Evolutionary conservation across 2,797 vertebrate species (phyloP), one percentile per base, ranked within the genome.

Genomic region (Lutjanus campechanus): DNA sequence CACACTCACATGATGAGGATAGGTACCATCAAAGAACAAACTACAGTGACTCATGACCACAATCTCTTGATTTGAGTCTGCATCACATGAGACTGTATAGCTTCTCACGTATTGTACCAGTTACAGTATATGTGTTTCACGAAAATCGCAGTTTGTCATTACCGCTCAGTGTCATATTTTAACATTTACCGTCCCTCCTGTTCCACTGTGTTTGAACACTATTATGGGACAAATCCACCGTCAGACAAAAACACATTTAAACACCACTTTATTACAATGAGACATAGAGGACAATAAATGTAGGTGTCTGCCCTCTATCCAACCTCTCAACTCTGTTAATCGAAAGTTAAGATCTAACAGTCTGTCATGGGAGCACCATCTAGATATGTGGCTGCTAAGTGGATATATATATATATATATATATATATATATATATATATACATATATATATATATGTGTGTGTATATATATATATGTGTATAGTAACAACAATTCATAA

Each of bases 11-110:
- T 92, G 88, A 92, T 59, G 69, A 85, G 69, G 54, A 87, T n/a
- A 73, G 56, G 85, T 80, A 83, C 49, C 68, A 85, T 92, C 85
- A 91, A 91, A 93, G 81, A 82, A 54, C 12, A 51, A 79, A 83
- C 73, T 41, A 56, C 59, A 64, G 40, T 94, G 93, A 94, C 78
- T 93, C 92, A 91, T 22, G 4, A 89, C 92, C 91, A 83, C 92
- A 90, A 46, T 68, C 66, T 88, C 81, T 85, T 73, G 68, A 85
- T 79, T 82, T 85, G 63, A 85, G 43, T 79, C 12, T 72, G 19
- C 58, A 22, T 85, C 62, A 73, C 72, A 85, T 77, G 61, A 74
- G 50, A 55, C 55, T 41, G 20, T 59, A 63, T 5, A 69, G 17
- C 15, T 82, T 88, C 84, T 79, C 84, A 73, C 69, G 9, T 78